Evolutionary conservation across 2,113 vertebrate species (phyloP).

Genomic region (Salvelinus alpinus): DNA sequence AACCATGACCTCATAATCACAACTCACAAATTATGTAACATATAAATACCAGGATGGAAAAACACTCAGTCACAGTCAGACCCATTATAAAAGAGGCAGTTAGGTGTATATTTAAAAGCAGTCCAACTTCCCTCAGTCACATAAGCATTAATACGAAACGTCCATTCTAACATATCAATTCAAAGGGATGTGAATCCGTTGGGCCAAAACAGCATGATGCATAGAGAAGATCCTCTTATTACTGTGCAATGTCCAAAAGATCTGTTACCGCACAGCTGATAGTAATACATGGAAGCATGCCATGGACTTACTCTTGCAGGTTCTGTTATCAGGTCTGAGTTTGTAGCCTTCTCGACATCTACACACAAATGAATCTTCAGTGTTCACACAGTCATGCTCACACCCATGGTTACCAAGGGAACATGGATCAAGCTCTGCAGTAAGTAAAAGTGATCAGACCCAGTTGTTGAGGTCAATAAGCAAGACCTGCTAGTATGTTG

Average conservation of each 20-base stretch:
- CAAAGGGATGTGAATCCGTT: neutral
- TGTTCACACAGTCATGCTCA: conserved; percentile 81
- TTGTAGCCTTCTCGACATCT: conserved; percentile 71
- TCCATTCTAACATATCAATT: neutral
- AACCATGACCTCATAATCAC: conserved; percentile 19
- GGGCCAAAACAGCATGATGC: neutral
- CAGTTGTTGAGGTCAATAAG: neutral
- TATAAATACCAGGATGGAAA: conserved; percentile 4
- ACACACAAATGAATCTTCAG: conserved; percentile 79
- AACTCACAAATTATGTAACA: conserved; percentile 38
- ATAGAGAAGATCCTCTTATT: no score
- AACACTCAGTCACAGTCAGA: conserved; percentile 2
- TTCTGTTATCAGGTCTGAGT: conserved; percentile 83
- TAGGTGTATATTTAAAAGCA: neutral
- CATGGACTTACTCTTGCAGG: conserved; percentile 78
- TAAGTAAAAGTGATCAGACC: neutral
- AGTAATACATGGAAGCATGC: neutral
- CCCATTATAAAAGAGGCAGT: neutral
- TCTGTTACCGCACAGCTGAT: neutral
- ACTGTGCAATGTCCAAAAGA: no score
- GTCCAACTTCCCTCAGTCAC: neutral
- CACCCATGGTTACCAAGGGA: conserved; percentile 74
- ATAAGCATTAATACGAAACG: neutral
- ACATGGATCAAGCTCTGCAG: conserved; percentile 76
- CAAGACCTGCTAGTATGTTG: neutral